Evolutionary conservation across 2,797 vertebrate species (phyloP).

Genomic region (Bufotes viridis): DNA sequence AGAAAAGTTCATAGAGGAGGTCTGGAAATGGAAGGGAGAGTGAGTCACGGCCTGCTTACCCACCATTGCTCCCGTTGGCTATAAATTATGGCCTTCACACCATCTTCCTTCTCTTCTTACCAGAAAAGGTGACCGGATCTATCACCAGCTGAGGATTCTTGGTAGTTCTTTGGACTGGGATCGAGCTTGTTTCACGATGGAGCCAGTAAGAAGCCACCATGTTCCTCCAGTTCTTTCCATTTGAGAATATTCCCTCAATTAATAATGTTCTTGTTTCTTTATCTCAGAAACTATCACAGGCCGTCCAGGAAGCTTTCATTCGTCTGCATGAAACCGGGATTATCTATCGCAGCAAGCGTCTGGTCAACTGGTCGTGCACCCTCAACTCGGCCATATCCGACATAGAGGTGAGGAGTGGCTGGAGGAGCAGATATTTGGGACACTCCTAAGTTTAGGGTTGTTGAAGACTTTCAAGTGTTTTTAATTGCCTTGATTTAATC

Average conservation of each 20-base stretch:
- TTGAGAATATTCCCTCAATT: neutral
- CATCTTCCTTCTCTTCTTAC: neutral
- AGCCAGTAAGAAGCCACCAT: slow-evolving; percentile 74
- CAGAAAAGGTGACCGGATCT: slow-evolving; percentile 93
- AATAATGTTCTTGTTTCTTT: neutral
- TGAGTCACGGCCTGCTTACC: slow-evolving; percentile 68
- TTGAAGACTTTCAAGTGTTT: too few relatives aligned
- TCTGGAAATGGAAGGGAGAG: slow-evolving; percentile 95
- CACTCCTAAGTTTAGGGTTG: too few relatives aligned
- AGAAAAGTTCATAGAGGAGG: slow-evolving; percentile 83
- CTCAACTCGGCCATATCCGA: slow-evolving; percentile 94
- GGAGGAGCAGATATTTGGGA: neutral
- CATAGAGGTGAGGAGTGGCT: slow-evolving; percentile 76
- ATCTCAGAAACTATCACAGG: slow-evolving; percentile 85
- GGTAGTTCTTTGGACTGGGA: slow-evolving; percentile 94
- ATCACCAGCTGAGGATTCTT: slow-evolving; percentile 89
- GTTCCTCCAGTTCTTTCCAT: neutral
- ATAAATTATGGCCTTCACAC: neutral
- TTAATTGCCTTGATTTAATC: too few relatives aligned
- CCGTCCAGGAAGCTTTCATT: slow-evolving; percentile 89
- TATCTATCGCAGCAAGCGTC: slow-evolving; percentile 91
- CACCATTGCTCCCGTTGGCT: too few relatives aligned
- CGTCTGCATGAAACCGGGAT: slow-evolving; percentile 87
- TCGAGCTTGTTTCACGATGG: slow-evolving; percentile 94
- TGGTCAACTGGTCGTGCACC: slow-evolving; percentile 94